Base-by-base conservation (phyloP, 1,140 invertebrate genomes). In the Radopholus similis region DNA sequence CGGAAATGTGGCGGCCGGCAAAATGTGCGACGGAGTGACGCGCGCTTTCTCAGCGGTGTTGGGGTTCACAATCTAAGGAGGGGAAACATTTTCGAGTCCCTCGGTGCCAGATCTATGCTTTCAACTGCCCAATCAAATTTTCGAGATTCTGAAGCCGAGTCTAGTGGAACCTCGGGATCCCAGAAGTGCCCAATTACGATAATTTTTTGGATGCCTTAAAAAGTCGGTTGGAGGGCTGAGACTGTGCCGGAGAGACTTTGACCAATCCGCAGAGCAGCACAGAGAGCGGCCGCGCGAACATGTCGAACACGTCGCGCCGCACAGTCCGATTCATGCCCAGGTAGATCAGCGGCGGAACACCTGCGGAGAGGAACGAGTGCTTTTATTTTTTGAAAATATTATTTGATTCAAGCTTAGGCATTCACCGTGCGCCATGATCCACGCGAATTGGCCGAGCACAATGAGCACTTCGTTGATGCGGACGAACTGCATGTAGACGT, bases 401-500 rank as follows among this genome's bases (percentile, higher is more conserved):
- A 54, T 63, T 11, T 23, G 42, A 11, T 49, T 15, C 9, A 63
- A 60, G 18, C 32, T 26, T 60, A 5, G 18, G 28, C 8, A 11
- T 26, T 47, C 34, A 9, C 67, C 65, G 11, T 69, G 49, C 9
- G 34, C 32, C 32, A 49, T 21, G 13, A 62, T 38, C 67, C 68
- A 69, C 13, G 40, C 34, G 9, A 69, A 28, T 32, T 63, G 67
- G 9, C 26, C 67, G 5, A 49, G 21, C 11, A 71, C 32, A 8
- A 71, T 40, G 8, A 69, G n/a, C 9, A 38, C 54, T 11, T 44
- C 38, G 13, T 34, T 26, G 34, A 66, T 53, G 8, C 35, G 35
- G 21, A 32, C 38, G 35, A 70, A 72, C 28, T 70, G 68, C 68
- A 70, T 70, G 11, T 58, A 59, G 18, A 70, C 67, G 32, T 70